Evolutionary conservation across 37 sponge, comb jelly and placozoan species (phyloP).

Genomic region (Theonella swinhoei): DNA sequence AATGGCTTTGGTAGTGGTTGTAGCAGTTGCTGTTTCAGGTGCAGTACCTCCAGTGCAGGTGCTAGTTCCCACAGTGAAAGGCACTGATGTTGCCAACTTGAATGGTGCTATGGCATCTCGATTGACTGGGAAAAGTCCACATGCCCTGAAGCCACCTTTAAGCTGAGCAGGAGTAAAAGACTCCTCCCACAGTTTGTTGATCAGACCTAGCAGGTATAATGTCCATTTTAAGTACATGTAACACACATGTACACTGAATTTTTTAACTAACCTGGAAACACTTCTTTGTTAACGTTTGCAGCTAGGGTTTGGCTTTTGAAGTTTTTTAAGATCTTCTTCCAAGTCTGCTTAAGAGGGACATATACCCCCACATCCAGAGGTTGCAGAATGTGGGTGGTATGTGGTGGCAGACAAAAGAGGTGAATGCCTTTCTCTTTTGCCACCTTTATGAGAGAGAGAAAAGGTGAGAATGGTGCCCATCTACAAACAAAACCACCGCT

Average conservation of each 20-base stretch:
- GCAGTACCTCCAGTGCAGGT: neutral
- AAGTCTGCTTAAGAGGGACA: slow-evolving; percentile 44
- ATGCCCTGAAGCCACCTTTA: slow-evolving; percentile 23
- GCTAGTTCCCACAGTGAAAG: too few species aligned
- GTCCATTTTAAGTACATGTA: too few species aligned
- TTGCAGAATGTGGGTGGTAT: too few species aligned
- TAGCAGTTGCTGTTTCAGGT: too few species aligned
- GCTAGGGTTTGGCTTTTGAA: slow-evolving; percentile 28
- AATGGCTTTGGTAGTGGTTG: too few species aligned
- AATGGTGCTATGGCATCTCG: slow-evolving; percentile 23
- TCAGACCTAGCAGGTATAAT: too few species aligned
- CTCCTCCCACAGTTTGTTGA: slow-evolving; percentile 15
- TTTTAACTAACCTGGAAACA: too few species aligned
- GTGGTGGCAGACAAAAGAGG: slow-evolving; percentile 61
- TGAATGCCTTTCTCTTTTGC: slow-evolving; percentile 44
- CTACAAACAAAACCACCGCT: slow-evolving; percentile 60
- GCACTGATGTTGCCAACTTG: slow-evolving; percentile 4
- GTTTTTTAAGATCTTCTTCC: slow-evolving; percentile 50
- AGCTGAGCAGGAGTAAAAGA: slow-evolving; percentile 23
- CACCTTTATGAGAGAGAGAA: slow-evolving; percentile 10
- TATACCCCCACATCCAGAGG: slow-evolving; percentile 66
- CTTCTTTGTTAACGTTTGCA: slow-evolving; percentile 46
- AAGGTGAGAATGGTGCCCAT: slow-evolving; percentile 71
- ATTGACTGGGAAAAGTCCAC: slow-evolving; percentile 44
- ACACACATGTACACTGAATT: too few species aligned